These are phyloP conservation scores for Holothuria glaberrima DNA, from an alignment of 35 echinoderm and acorn worm genomes.

Conservation along the genomic window DNA sequence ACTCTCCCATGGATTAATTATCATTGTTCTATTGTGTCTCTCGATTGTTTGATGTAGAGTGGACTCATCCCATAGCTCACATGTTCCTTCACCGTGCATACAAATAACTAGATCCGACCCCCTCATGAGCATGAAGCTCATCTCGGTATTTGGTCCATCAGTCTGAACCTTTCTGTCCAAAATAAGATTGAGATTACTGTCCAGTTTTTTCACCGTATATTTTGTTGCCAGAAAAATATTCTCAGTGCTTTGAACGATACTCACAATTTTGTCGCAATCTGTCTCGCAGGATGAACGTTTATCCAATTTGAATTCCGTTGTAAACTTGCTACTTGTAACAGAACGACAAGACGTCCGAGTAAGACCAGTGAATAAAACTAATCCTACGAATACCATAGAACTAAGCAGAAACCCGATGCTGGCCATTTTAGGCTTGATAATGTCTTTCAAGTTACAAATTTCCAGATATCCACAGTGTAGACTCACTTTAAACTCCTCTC, in stretches of 20 bases:
- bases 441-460: no score
- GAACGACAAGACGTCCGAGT: no score
- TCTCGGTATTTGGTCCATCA: background rate
- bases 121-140: background rate
- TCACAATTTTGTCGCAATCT: constrained; percentile 5
- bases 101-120: constrained; percentile 2
- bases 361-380: no score
- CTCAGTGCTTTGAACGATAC: background rate
- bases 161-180: background rate
- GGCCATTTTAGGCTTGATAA: no score
- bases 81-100: background rate
- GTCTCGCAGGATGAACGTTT: background rate
- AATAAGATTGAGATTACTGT: background rate
- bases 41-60: background rate
- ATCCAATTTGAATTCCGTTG: background rate
- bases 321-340: no score
- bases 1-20: background rate
- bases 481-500: no score
- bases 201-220: background rate
- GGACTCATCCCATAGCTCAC: constrained; percentile 8
- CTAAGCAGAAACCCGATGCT: no score
- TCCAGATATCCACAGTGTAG: no score
- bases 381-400: no score
- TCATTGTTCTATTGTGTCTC: background rate
- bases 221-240: background rate